Evolutionary conservation across 1,140 invertebrate species (phyloP), one percentile per base, ranked within the genome.

Genomic region (Dryas iulia): DNA sequence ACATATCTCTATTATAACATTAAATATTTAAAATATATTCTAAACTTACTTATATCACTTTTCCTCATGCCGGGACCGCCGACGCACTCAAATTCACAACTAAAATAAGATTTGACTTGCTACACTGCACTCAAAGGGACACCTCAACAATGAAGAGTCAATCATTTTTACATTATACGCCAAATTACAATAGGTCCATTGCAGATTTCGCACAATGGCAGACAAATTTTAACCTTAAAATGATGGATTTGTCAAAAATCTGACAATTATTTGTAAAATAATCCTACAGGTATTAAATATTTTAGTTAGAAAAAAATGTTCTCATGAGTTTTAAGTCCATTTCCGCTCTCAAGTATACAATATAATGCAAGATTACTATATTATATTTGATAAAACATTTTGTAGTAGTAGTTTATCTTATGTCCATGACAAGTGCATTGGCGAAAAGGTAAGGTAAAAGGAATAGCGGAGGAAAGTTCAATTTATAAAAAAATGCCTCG

Each of bases 151-250:
- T 79, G 77, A 80, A 68, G 59, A 89, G 86, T 90, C 87, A 90
- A 90, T 90, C 86, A 88, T 90, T 88, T 82, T 85, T 76, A 72
- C 72, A 87, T 90, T 87, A 87, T 76, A 58, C 54, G 23, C 21
- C 54, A n/a, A 18, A 69, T 18, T 65, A 74, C 77, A 78, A 82
- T 72, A 60, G 69, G 59, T 21, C 69, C 62, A 57, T 57, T 52
- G 10, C 35, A 57, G 28, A 39, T 53, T 71, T 54, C 28, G 53
- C 54, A 72, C 73, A 79, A 78, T 75, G 63, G 67, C 71, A 72
- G 85, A 89, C 87, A 89, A 87, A 89, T 86, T 89, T 82, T 75
- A 79, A 82, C 77, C 75, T 71, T 54, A 14, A 78, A 83, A 77
- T 86, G 79, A 87, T 84, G 82, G 81, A 86, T 86, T 81, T 76